Percentiles rank a stretch among this genome's conserved stretches.
These are phyloP conservation scores for Papilio elwesi DNA, from an alignment of 2,888 invertebrate genomes.

Conservation along the genomic window DNA sequence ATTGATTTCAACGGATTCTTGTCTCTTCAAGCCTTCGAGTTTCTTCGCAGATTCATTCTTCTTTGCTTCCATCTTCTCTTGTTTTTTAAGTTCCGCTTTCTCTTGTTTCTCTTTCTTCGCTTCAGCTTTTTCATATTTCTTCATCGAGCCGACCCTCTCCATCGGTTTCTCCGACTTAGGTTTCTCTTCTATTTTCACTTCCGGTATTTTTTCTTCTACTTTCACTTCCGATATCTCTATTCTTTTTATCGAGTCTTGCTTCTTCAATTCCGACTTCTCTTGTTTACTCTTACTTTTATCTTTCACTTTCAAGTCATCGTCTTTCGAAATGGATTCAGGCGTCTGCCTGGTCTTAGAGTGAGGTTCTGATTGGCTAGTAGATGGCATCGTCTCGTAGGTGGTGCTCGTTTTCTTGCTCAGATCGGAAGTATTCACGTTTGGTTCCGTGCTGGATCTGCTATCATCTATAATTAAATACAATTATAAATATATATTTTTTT, in stretches of 20 bases:
- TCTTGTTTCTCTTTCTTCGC: conserved; percentile 54
- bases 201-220: conserved; percentile 52
- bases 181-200: conserved; percentile 50
- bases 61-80: conserved; percentile 63
- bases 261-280: conserved; percentile 59
- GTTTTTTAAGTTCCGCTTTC: conserved; percentile 51
- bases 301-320: conserved; percentile 68
- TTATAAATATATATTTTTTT: no score
- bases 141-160: conserved; percentile 68
- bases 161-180: conserved; percentile 55
- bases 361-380: conserved; percentile 47
- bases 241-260: conserved; percentile 59
- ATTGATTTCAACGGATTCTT: conserved; percentile 71
- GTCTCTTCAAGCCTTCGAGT: conserved; percentile 66
- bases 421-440: conserved; percentile 60
- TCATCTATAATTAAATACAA: conserved; percentile 57
- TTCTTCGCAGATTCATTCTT: conserved; percentile 69
- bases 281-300: conserved; percentile 61
- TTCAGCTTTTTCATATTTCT: conserved; percentile 63
- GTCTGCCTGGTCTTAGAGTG: conserved; percentile 70
- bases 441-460: conserved; percentile 69
- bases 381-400: conserved; percentile 50
- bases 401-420: conserved; percentile 55
- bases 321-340: conserved; percentile 75
- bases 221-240: conserved; percentile 57